Base-by-base conservation (phyloP, 2,113 vertebrate genomes). In the Brachirus orientalis region DNA sequence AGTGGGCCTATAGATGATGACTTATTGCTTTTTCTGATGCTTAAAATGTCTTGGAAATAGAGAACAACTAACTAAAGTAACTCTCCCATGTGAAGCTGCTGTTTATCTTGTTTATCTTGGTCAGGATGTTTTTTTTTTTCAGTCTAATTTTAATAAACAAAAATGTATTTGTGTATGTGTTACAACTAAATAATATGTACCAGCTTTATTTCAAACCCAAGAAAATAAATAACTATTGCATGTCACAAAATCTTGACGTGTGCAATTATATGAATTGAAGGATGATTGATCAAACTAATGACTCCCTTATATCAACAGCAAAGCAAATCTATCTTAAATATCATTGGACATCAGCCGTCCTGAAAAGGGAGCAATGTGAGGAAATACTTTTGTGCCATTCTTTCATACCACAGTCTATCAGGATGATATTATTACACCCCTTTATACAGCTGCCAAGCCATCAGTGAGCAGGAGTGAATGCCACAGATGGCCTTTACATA, bases 401-500 rank as follows among this genome's bases (percentile, higher is more conserved):
- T 63, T 74, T 51, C 33, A 48, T 28, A 81, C 70, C 72, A 52
- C 85, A 80, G 83, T 72, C 72, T 71, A 85, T 85, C 71, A 72
- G 74, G 47, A 63, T 81, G 52, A 63, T 81, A 12, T 58, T 70
- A 63, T 86, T 72, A 82, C 66, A 81, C 38, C 44, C 68, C 11
- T 14, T 43, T 69, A 53, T 41, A 22, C 51, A 63, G 48, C 79
- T 83, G 87, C 80, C 85, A 80, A 87, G 75, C 78, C 82, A 63
- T 85, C 79, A 69, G 59, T 6, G 57, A 73, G 75, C 56, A 82
- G 48, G 54, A 75, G 51, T n/a, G 54, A 61, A 78, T 10, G 35
- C 78, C 59, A 69, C 86, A 88, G 71, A 86, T 77, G 82, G 84
- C 75, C 72, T 88, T 85, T 79, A 78, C 66, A 82, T 72, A 45